Evolutionary conservation across 2,113 vertebrate species (phyloP).

Genomic region (Micronycteris hirsuta): DNA sequence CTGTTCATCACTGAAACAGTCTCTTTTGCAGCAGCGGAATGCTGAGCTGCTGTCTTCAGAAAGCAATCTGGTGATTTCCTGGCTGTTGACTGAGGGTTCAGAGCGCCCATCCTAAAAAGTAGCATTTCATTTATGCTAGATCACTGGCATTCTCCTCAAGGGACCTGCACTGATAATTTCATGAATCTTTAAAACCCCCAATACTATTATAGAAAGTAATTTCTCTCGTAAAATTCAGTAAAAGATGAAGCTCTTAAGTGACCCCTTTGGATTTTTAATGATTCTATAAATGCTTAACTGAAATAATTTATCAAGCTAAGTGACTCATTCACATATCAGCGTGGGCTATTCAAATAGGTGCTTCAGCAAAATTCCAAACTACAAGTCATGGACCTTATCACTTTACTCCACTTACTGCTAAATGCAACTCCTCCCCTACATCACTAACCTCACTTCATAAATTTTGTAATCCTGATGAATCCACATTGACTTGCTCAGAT

Average conservation of each 20-base stretch:
- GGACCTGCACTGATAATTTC: conserved; percentile 29
- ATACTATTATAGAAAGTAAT: conserved; percentile 49
- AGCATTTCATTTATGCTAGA: conserved; percentile 22
- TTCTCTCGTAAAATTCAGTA: conserved; percentile 58
- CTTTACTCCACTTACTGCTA: neutral
- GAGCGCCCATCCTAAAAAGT: neutral
- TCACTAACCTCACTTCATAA: neutral
- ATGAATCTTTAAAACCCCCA: conserved; percentile 54
- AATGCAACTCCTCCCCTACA: neutral
- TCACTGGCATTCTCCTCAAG: conserved; percentile 25
- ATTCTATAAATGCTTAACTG: conserved; percentile 48
- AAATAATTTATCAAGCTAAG: conserved; percentile 66
- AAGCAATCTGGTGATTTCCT: neutral
- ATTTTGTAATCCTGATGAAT: neutral
- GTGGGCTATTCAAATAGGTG: conserved; percentile 38
- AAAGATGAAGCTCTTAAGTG: conserved; percentile 57
- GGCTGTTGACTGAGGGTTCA: neutral
- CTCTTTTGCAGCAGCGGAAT: neutral
- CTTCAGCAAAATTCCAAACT: neutral
- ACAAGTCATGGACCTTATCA: neutral
- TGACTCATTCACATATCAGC: conserved; percentile 38
- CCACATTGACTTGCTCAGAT: neutral
- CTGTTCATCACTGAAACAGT: neutral
- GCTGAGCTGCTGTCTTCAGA: neutral
- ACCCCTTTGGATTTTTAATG: conserved; percentile 63